phyloP scores from a whole-genome alignment of 2,888 invertebrate genomes.

The Drosophila imparisetae region DNA sequence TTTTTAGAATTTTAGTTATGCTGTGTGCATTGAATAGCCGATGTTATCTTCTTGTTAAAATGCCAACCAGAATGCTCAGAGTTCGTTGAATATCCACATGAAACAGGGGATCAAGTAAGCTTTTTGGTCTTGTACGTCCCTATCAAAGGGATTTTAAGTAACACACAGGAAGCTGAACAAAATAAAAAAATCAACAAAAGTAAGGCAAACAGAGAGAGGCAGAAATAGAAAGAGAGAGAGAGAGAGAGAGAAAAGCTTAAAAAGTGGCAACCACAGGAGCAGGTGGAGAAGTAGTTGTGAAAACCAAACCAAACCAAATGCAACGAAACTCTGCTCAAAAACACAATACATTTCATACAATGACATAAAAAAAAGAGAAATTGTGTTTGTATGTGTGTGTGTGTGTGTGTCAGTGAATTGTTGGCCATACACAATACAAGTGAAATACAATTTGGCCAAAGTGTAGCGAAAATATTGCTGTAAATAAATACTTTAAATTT shows the following conservation, averaged over 20 bases:
- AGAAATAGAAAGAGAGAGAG: background rate
- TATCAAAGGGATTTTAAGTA: constrained; percentile 20
- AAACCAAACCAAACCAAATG: constrained; percentile 37
- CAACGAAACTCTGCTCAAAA: constrained; percentile 49
- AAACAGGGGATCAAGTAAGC: background rate
- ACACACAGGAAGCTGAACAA: background rate
- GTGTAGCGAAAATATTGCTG: constrained; percentile 76
- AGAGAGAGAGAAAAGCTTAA: constrained; percentile 19
- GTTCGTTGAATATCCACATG: background rate
- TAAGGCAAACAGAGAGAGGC: background rate
- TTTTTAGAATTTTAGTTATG: background rate
- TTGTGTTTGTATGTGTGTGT: constrained; percentile 17
- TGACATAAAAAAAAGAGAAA: constrained; percentile 7
- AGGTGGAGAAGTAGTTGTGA: constrained; percentile 22
- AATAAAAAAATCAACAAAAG: constrained; percentile 11
- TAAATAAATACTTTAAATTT: constrained; percentile 78
- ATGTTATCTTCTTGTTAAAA: constrained; percentile 5
- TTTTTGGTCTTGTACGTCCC: constrained; percentile 17
- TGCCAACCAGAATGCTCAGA: background rate
- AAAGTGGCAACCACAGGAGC: constrained; percentile 35
- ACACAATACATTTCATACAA: constrained; percentile 58
- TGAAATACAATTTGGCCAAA: constrained; percentile 68
- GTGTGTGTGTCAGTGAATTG: constrained; percentile 33
- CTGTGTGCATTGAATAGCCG: background rate
- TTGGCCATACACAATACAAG: constrained; percentile 19